A percentile compares a stretch with the other conserved stretches of the same genome.
Evolutionary conservation across 2,888 invertebrate species (phyloP).

Genomic region (Crioceris asparagi): DNA sequence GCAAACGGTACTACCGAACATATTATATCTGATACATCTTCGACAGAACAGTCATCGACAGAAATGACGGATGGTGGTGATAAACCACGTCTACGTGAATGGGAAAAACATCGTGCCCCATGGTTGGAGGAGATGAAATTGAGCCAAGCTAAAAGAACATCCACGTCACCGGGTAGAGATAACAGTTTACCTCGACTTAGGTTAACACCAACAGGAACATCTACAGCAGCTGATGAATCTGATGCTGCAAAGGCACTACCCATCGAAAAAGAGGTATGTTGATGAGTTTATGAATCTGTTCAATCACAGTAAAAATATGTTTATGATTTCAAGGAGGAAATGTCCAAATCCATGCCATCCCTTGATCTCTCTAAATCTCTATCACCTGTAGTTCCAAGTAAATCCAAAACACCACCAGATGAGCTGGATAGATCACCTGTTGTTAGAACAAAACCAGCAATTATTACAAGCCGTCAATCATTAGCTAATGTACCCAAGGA

Average conservation of each 20-base stretch:
- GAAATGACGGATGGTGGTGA: no score
- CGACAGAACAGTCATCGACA: no score
- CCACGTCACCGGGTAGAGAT: conserved; percentile 32
- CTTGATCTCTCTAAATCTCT: conserved; percentile 14
- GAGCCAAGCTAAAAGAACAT: conserved; percentile 60
- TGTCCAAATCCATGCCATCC: conserved; percentile 24
- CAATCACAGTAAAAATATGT: no score
- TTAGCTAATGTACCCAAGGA: conserved; percentile 11
- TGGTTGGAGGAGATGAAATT: conserved; percentile 76
- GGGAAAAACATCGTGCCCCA: conserved; percentile 64
- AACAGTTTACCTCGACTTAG: conserved; percentile 5
- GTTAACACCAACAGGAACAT: conserved; percentile 22
- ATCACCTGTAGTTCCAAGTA: conserved; percentile 11
- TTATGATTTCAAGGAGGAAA: conserved; percentile 15
- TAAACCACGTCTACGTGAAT: conserved; percentile 55
- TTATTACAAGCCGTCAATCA: conserved; percentile 9
- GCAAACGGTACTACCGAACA: no score
- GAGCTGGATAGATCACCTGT: conserved; percentile 26
- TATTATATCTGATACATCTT: no score
- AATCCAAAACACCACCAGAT: conserved; percentile 27
- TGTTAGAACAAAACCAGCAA: conserved; percentile 18
- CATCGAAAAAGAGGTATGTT: conserved; percentile 15
- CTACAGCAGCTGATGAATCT: conserved; percentile 22
- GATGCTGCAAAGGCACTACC: conserved; percentile 10
- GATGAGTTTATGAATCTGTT: no score